Base-by-base conservation (phyloP, 2,113 vertebrate genomes). In the Apteryx mantelli region DNA sequence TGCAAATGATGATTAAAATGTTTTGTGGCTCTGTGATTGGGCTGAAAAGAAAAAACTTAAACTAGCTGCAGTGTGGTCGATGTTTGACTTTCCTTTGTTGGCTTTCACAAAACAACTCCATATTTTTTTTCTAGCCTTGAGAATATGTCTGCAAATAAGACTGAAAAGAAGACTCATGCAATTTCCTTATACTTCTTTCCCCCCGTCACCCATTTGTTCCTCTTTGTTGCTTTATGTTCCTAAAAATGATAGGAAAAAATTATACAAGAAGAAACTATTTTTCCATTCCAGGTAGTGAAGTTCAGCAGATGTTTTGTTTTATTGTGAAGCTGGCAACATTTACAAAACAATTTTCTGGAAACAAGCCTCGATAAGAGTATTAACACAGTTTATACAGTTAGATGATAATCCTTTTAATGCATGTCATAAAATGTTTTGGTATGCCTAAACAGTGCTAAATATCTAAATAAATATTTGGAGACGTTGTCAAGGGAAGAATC, bases 271-370 rank as follows among this genome's bases (percentile, higher is more conserved):
- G n/a, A 77, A 92, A 61, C 40, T 55, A 24, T 66, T 40, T 42
- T 40, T 61, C 21, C 11, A 1, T 20, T 83, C 81, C 34, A 46
- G 63, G 58, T 79, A 42, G 77, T 91, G 89, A 95, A 95, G 53
- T 73, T 93, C 61, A 92, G 58, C 95, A 98, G 92, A 84, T 95
- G 97, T 96, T 93, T 68, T 82, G 25, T 84, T 42, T 40, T 89
- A 65, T 82, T 93, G 26, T 86, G 79, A 65, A 92, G 80, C 81
- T 97, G 94, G 73, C 50, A 84, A 32, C 44, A 6, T 44, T 74
- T 9, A 69, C 13, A 4, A 92, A 83, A 58, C 17, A 52, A 17
- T 38, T 75, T 82, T 64, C 74, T 91, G 55, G 60, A 86, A 95
- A 76, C 20, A 38, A 65, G 52, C 40, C 46, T 78, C 83, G 53